Conservation (phyloP, 2,888 invertebrate genomes). For the Mayetiola destructor region DNA sequence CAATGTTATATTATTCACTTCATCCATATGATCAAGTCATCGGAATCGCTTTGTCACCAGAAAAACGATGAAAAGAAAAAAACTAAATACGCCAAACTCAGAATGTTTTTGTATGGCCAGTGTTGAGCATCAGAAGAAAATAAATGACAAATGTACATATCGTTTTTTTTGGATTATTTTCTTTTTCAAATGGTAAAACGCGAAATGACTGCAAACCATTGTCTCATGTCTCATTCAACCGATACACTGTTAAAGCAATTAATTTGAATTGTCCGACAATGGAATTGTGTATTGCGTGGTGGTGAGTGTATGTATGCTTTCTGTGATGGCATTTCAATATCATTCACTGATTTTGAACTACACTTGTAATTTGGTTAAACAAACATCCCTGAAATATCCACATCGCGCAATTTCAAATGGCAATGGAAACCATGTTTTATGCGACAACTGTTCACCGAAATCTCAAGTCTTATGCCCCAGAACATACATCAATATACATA, state of each 20-base stretch:
- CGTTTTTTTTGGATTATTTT: neutral
- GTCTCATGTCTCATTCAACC: neutral
- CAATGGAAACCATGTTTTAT: too few species aligned
- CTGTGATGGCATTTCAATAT: neutral
- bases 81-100: neutral
- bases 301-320: too few species aligned
- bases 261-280: neutral
- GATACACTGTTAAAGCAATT: neutral
- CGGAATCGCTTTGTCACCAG: neutral
- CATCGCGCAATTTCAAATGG: neutral
- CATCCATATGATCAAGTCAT: neutral
- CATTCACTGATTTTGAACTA: constrained; percentile 1
- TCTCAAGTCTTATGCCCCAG: too few species aligned
- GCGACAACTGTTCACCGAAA: too few species aligned
- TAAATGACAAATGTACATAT: neutral
- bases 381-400: constrained; percentile 8
- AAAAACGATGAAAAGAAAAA: neutral
- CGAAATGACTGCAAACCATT: neutral
- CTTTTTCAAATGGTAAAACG: neutral
- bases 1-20: neutral
- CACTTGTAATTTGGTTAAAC: constrained; percentile 12
- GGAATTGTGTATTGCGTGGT: too few species aligned
- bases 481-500: too few species aligned
- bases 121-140: neutral
- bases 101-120: neutral